These are phyloP conservation scores for Cyprinodon brontotheroides DNA, from an alignment of 2,113 vertebrate genomes.

Conservation along the genomic window DNA sequence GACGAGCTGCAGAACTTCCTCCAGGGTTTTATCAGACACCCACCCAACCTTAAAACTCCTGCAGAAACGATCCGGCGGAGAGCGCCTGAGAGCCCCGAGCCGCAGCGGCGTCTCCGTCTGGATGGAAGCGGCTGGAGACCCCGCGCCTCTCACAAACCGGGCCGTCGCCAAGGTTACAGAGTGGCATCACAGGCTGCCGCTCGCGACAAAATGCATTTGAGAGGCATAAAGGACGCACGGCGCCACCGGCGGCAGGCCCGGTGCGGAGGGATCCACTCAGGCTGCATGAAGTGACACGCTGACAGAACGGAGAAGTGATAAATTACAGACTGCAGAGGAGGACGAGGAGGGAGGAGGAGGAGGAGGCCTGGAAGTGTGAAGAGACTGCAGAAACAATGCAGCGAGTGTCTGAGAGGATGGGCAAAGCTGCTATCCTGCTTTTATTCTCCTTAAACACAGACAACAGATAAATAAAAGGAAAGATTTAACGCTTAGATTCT, in stretches of 20 bases:
- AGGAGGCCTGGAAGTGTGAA: background rate
- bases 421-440: background rate
- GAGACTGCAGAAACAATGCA: background rate
- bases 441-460: background rate
- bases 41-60: background rate
- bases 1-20: slow-evolving; percentile 5
- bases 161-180: slow-evolving; percentile 21
- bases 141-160: background rate
- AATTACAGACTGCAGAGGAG: slow-evolving; percentile 44
- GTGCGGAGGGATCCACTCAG: slow-evolving; percentile 29
- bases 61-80: background rate
- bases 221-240: background rate
- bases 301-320: slow-evolving; percentile 39
- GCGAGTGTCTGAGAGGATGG: background rate
- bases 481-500: too few species aligned
- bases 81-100: background rate
- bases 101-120: background rate
- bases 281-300: slow-evolving; percentile 33
- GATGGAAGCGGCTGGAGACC: background rate
- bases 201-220: background rate
- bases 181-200: background rate
- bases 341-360: background rate
- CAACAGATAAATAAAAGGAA: too few species aligned
- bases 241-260: slow-evolving; percentile 6
- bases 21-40: background rate